phyloP scores from a whole-genome alignment of 2,888 invertebrate genomes.

The Drosophila eohydei region DNA sequence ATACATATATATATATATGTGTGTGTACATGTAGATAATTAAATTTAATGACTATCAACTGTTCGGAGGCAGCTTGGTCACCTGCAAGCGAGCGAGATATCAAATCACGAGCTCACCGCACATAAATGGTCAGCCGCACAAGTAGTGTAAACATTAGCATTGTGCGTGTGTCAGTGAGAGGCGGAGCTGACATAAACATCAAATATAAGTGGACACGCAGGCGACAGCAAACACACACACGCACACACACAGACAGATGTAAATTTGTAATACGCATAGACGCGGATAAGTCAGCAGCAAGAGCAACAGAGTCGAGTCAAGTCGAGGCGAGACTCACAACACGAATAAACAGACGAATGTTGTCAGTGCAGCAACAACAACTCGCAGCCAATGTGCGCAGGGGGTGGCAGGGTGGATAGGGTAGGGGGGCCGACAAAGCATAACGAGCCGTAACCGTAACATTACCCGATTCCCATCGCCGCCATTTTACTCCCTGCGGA shows the following conservation, averaged over 20 bases:
- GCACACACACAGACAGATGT: conserved; percentile 33
- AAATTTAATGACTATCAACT: conserved; percentile 56
- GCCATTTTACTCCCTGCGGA: conserved; percentile 29
- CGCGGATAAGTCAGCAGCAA: conserved; percentile 51
- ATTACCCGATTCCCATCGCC: conserved; percentile 68
- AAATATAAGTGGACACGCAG: conserved; percentile 74
- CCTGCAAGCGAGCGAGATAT: conserved; percentile 31
- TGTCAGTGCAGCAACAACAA: conserved; percentile 41
- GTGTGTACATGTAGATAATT: conserved; percentile 49
- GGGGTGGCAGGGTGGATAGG: conserved; percentile 9
- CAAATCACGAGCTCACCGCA: conserved; percentile 69
- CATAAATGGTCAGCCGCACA: conserved; percentile 66
- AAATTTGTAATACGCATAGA: conserved; percentile 41
- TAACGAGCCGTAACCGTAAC: conserved; percentile 82
- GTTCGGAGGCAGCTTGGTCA: conserved; percentile 15
- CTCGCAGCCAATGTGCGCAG: conserved; percentile 10
- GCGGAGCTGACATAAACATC: conserved; percentile 72
- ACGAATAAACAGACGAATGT: conserved; percentile 26
- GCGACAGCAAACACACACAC: conserved; percentile 32
- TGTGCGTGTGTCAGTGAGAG: conserved; percentile 44
- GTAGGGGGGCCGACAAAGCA: conserved; percentile 49
- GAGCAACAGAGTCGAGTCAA: conserved; percentile 59
- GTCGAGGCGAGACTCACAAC: conserved; percentile 31
- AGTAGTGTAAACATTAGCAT: conserved; percentile 61
- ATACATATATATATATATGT: neutral